Evolutionary conservation across 2,113 vertebrate species (phyloP).

Genomic region (Otocyon megalotis): DNA sequence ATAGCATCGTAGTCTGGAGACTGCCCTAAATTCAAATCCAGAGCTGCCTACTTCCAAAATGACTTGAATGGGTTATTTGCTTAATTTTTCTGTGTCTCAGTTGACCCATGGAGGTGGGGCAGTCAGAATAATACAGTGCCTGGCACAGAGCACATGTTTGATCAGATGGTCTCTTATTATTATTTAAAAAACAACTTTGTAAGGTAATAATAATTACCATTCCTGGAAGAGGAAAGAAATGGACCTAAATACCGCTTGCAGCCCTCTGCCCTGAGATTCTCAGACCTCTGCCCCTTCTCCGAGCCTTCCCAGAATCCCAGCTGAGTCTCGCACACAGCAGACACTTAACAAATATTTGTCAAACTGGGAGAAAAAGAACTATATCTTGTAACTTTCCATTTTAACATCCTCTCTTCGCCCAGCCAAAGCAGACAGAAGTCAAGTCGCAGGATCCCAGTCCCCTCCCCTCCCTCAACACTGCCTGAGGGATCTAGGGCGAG

Average conservation of each 20-base stretch:
- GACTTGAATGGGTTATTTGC: not conserved
- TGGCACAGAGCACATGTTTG: not conserved
- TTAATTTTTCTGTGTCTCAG: not conserved
- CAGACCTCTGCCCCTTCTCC: conserved; percentile 44
- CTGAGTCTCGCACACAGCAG: not conserved
- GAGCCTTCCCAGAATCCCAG: conserved; percentile 51
- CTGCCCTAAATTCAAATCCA: not conserved
- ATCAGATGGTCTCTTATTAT: not conserved
- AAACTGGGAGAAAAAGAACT: conserved; percentile 54
- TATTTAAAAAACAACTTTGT: not conserved
- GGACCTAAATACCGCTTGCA: not conserved
- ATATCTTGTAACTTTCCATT: conserved; percentile 80
- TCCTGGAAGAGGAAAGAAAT: conserved; percentile 6
- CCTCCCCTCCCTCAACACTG: not conserved
- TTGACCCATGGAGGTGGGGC: not conserved
- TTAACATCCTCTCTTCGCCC: conserved; percentile 55
- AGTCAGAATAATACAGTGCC: not conserved
- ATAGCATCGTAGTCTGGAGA: not conserved
- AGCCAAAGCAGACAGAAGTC: not conserved
- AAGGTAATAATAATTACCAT: not conserved
- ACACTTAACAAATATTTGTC: conserved; percentile 81
- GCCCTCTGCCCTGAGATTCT: not conserved
- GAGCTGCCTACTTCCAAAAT: not conserved
- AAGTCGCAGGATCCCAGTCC: not conserved
- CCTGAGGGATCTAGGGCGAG: not conserved